A percentile compares a stretch with the other conserved stretches of the same genome.
These are phyloP conservation scores for Crossaster papposus DNA, from an alignment of 53 echinoderm and acorn worm genomes.

Conservation along the genomic window DNA sequence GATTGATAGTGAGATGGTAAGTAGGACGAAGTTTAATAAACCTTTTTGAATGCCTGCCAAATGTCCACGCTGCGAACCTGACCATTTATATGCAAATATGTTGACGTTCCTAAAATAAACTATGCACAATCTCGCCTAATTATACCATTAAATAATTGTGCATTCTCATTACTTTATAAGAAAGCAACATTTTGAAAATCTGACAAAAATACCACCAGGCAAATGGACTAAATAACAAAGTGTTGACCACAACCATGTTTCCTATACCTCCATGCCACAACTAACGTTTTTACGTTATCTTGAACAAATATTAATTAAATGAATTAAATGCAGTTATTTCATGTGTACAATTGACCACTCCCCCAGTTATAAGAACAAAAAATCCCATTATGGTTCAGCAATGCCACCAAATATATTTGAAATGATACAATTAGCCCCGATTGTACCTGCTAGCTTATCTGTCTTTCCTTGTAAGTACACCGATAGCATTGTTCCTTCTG, in stretches of 20 bases:
- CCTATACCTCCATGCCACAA: too few relatives aligned
- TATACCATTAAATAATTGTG: background rate
- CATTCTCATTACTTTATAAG: background rate
- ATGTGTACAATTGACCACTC: background rate
- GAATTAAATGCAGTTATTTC: background rate
- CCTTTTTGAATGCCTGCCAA: too few relatives aligned
- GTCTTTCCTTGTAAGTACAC: conserved; percentile 12
- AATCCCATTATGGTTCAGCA: background rate
- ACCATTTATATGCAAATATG: too few relatives aligned
- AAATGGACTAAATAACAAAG: too few relatives aligned
- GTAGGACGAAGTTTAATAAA: conserved; percentile 17
- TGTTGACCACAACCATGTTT: too few relatives aligned
- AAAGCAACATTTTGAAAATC: background rate
- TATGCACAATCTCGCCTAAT: too few relatives aligned
- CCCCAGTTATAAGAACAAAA: background rate
- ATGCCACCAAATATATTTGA: background rate
- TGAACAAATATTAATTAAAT: background rate
- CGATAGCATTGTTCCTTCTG: background rate
- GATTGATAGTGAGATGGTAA: conserved; percentile 95
- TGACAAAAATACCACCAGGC: background rate
- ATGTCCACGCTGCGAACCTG: too few relatives aligned
- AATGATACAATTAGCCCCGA: conserved; percentile 11
- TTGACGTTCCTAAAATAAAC: too few relatives aligned
- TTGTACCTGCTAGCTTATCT: background rate
- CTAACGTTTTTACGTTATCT: too few relatives aligned